Conservation (phyloP, 2,888 invertebrate genomes). For the Brachyopa scutellaris region DNA sequence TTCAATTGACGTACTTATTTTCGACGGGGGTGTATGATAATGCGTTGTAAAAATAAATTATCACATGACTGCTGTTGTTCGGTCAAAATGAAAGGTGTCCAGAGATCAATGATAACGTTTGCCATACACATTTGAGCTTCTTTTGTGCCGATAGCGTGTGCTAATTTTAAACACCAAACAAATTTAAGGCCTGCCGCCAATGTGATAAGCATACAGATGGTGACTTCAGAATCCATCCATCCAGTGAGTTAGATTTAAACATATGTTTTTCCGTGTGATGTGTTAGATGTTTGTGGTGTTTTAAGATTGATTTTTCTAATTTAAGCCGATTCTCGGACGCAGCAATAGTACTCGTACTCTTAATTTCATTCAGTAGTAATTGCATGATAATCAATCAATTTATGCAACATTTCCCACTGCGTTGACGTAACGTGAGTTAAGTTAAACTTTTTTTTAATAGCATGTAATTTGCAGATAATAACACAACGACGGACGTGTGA, state of each 20-base stretch:
- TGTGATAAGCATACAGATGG: constrained; percentile 13
- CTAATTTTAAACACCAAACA: neutral
- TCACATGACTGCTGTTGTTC: neutral
- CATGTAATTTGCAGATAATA: constrained; percentile 8
- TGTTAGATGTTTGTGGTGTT: constrained; percentile 1
- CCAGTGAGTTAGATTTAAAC: no score
- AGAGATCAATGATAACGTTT: neutral
- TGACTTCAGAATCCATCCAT: neutral
- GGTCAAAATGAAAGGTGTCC: constrained; percentile 1
- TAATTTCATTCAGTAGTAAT: no score
- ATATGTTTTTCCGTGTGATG: no score
- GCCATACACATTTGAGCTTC: neutral
- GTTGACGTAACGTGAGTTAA: neutral
- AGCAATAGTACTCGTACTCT: no score
- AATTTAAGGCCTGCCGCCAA: constrained; percentile 3
- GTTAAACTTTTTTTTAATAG: neutral
- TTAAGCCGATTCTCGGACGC: no score
- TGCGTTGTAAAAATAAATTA: neutral
- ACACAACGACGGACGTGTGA: neutral
- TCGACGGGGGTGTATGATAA: neutral
- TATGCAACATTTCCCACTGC: constrained; percentile 4
- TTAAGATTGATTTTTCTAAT: constrained; percentile 15
- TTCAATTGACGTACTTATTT: neutral
- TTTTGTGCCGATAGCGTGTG: neutral
- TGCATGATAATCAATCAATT: constrained; percentile 19